Base-by-base conservation (phyloP, 2,797 vertebrate genomes). In the Novumbra hubbsi region DNA sequence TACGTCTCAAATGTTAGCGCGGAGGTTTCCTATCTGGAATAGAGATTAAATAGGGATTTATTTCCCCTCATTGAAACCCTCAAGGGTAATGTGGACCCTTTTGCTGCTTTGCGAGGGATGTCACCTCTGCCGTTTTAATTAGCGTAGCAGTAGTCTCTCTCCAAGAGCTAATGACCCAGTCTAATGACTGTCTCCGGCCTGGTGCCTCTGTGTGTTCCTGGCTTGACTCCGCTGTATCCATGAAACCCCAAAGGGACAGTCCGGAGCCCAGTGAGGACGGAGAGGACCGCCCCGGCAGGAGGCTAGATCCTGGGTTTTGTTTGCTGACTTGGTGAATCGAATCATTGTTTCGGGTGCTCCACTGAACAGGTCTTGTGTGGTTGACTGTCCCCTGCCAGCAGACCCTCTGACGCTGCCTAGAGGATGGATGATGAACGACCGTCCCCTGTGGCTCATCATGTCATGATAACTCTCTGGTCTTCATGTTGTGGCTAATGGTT, bases 181-280 rank as follows among this genome's bases (percentile, higher is more conserved):
- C 63, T 70, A 49, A 60, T 73, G 11, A 45, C 41, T 12, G 41
- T 45, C 41, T 45, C 6, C 6, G 41, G 69, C 52, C 65, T 67
- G 72, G 48, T 57, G 5, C 6, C 27, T 76, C n/a, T 64, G 62
- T 32, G 28, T 64, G 15, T 64, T 15, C 65, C 30, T 11, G 12
- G 21, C 76, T 55, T 68, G 30, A 71, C 52, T 11, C 78, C 52
- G 64, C 78, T 79, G 76, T 52, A 68, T 27, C 50, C 49, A 50
- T 80, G 60, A 38, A 15, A 64, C 70, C 77, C 62, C 68, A 17
- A 30, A 68, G 4, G 65, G 70, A 60, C 63, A 73, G 67, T 45
- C 32, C 32, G 17, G 11, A 38, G 41, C 1, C 6, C 41, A 7
- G 11, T 3, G 41, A 45, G 41, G 41, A 12, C 41, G 7, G 32